These are phyloP conservation scores for Cosmorhoe ocellata DNA, from an alignment of 2,888 invertebrate genomes.

Conservation along the genomic window DNA sequence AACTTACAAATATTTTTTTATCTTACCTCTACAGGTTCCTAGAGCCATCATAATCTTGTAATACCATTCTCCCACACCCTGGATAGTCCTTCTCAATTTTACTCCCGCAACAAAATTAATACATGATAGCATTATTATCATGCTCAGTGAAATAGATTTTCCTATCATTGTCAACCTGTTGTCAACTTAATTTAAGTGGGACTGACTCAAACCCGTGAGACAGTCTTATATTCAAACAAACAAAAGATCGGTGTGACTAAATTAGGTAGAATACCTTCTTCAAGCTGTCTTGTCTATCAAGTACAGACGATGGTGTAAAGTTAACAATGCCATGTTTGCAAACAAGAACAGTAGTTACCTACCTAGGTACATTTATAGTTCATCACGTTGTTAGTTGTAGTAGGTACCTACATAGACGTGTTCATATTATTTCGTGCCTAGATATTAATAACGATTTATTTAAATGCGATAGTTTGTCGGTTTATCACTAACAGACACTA, in stretches of 20 bases:
- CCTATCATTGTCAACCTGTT: background rate
- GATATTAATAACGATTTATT: no score
- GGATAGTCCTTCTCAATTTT: conserved; percentile 46
- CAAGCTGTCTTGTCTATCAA: no score
- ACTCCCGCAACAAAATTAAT: background rate
- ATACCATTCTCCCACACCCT: conserved; percentile 53
- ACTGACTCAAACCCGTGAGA: no score
- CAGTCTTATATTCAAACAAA: no score
- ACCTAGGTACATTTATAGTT: background rate
- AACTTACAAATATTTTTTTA: background rate
- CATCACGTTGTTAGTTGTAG: background rate
- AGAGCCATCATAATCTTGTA: conserved; percentile 60
- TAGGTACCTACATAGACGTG: no score
- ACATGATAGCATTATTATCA: background rate
- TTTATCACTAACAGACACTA: no score
- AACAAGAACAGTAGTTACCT: conserved; percentile 10
- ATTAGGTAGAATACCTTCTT: no score
- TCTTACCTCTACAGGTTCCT: conserved; percentile 63
- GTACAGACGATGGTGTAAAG: background rate
- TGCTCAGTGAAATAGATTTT: background rate
- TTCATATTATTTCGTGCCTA: no score
- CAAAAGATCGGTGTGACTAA: no score
- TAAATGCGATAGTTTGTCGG: no score
- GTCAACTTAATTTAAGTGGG: no score
- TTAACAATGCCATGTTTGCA: conserved; percentile 16